These are phyloP conservation scores for Silvanus unidentatus DNA, from an alignment of 2,888 invertebrate genomes.

Conservation along the genomic window DNA sequence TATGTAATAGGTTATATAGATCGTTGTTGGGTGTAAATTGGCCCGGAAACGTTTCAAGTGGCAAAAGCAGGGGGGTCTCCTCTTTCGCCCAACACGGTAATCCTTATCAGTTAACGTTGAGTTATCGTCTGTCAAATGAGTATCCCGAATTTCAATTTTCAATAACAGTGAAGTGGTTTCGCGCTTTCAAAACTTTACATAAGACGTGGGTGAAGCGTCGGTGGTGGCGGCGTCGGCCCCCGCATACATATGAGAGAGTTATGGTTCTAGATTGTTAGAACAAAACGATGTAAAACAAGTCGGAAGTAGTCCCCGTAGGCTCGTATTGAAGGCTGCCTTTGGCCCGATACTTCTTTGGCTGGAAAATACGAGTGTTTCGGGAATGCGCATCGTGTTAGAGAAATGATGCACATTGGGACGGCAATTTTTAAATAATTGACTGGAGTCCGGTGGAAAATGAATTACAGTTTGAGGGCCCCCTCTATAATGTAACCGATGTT, in stretches of 20 bases:
- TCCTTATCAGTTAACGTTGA: slow-evolving; percentile 41
- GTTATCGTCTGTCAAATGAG: slow-evolving; percentile 43
- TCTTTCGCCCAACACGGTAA: slow-evolving; percentile 17
- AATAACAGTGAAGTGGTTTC: slow-evolving; percentile 42
- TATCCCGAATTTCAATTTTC: slow-evolving; percentile 46
- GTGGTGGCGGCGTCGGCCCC: slow-evolving; percentile 7
- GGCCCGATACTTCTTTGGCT: slow-evolving; percentile 35
- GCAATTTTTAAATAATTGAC: slow-evolving; percentile 53
- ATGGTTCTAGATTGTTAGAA: slow-evolving; percentile 48
- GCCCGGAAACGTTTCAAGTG: slow-evolving; percentile 1
- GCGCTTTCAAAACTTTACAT: slow-evolving; percentile 36
- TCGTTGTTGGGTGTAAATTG: too few relatives aligned
- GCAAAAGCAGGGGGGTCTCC: neutral
- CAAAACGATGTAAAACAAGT: slow-evolving; percentile 51
- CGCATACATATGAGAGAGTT: slow-evolving; percentile 30
- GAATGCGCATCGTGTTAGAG: slow-evolving; percentile 39
- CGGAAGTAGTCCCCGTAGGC: slow-evolving; percentile 43
- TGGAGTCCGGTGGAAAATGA: slow-evolving; percentile 51
- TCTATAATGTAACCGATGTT: slow-evolving; percentile 35
- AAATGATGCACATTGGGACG: slow-evolving; percentile 48
- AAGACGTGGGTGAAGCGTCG: slow-evolving; percentile 18
- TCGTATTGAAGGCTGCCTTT: slow-evolving; percentile 32
- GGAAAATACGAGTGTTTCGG: slow-evolving; percentile 47
- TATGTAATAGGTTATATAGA: neutral
- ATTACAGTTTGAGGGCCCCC: slow-evolving; percentile 41